A percentile compares a stretch with the other conserved stretches of the same genome.
Evolutionary conservation across 1,140 invertebrate species (phyloP).

Genomic region (Brachionus manjavacas): DNA sequence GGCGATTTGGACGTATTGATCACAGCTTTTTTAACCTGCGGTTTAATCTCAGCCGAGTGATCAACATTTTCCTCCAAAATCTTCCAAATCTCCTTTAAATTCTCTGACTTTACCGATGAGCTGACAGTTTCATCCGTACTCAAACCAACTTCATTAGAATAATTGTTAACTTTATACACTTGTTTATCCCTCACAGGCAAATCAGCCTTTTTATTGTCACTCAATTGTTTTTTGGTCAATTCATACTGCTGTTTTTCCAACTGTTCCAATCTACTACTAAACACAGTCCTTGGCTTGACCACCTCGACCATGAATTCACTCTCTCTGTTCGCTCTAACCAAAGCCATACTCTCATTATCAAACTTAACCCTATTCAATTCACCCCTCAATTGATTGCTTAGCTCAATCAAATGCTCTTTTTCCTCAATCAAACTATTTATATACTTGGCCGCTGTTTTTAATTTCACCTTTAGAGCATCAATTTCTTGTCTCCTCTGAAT

Average conservation of each 20-base stretch:
- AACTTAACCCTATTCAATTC: constrained; percentile 48
- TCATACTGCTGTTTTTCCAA: constrained; percentile 54
- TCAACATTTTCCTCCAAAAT: constrained; percentile 17
- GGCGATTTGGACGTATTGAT: background rate
- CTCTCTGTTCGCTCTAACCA: background rate
- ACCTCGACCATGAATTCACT: background rate
- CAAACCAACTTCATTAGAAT: background rate
- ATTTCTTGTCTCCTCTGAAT: background rate
- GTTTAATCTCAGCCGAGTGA: background rate
- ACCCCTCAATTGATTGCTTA: constrained; percentile 53
- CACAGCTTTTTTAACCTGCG: constrained; percentile 16
- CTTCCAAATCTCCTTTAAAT: constrained; percentile 39
- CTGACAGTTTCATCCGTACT: background rate
- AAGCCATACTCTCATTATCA: constrained; percentile 4
- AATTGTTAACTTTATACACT: constrained; percentile 10
- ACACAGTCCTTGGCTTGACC: background rate
- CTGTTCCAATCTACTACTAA: constrained; percentile 47
- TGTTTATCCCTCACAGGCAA: background rate
- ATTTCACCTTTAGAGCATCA: background rate
- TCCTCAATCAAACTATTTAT: constrained; percentile 49
- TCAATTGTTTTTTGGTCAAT: constrained; percentile 49
- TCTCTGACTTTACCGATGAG: constrained; percentile 24
- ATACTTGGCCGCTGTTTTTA: constrained; percentile 46
- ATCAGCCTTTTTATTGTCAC: background rate
- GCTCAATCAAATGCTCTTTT: constrained; percentile 53